These are phyloP conservation scores for Pachyramphus minor DNA, from an alignment of 2,113 vertebrate species.

Conservation along the genomic window DNA sequence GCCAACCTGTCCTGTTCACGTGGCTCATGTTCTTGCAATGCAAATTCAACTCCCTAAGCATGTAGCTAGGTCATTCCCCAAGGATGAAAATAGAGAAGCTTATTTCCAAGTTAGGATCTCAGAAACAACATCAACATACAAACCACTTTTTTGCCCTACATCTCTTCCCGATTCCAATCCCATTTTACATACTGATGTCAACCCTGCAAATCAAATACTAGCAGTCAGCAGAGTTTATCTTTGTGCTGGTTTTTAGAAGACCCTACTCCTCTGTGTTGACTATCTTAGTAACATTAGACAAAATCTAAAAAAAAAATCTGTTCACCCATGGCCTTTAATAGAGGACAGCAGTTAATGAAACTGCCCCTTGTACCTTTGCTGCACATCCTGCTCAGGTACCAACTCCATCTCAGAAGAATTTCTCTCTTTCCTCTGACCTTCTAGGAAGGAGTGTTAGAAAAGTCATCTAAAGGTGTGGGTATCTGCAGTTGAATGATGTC, in stretches of 20 bases:
- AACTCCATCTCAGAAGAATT: not conserved
- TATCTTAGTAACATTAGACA: not conserved
- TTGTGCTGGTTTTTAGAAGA: not conserved
- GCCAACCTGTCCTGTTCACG: not conserved
- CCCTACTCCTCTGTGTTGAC: not conserved
- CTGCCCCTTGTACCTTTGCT: not conserved
- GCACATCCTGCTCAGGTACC: not conserved
- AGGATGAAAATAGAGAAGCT: not conserved
- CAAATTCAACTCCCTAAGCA: not conserved
- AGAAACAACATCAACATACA: not conserved
- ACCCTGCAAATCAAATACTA: not conserved
- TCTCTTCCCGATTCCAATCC: rapidly evolving
- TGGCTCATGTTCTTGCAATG: not conserved
- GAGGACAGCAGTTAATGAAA: not conserved
- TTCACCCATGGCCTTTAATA: not conserved
- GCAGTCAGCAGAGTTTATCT: not conserved
- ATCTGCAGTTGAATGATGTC: not conserved
- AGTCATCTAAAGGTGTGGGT: not conserved
- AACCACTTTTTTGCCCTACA: not conserved
- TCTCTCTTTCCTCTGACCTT: not conserved
- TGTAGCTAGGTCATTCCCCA: not conserved
- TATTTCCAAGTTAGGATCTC: not conserved
- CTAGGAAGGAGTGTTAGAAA: not conserved
- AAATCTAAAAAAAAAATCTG: not conserved
- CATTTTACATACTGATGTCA: not conserved